phyloP scores from a whole-genome alignment of 2,888 invertebrate species.

The Chymomyza caudatula region DNA sequence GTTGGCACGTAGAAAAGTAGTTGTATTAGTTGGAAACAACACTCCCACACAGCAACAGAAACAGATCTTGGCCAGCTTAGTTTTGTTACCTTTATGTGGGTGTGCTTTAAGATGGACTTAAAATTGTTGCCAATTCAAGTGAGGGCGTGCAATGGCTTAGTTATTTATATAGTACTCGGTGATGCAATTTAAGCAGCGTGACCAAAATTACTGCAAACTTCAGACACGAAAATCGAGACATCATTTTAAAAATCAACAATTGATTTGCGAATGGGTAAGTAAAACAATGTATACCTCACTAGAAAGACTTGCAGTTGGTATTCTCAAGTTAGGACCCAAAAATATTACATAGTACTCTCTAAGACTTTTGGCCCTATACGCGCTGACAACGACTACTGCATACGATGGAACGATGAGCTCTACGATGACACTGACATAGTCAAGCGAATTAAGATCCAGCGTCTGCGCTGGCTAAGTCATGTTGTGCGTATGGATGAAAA shows the following conservation, averaged over 20 bases:
- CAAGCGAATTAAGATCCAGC: too few relatives aligned
- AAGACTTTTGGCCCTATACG: too few relatives aligned
- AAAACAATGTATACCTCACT: too few relatives aligned
- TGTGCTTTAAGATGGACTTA: constrained; percentile 21
- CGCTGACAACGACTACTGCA: too few relatives aligned
- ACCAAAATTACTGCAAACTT: not conserved
- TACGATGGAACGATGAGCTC: too few relatives aligned
- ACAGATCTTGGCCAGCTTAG: constrained; percentile 19
- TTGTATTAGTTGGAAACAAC: constrained; percentile 31
- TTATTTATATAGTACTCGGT: not conserved
- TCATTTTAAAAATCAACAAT: not conserved
- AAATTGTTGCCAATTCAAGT: constrained; percentile 20
- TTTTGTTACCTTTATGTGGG: constrained; percentile 10
- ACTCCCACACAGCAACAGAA: constrained; percentile 9
- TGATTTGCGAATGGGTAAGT: not conserved
- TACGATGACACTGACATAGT: too few relatives aligned
- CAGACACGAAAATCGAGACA: not conserved
- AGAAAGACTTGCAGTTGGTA: too few relatives aligned
- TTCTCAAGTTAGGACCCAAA: too few relatives aligned
- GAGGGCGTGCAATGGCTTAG: not conserved
- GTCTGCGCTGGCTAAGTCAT: too few relatives aligned
- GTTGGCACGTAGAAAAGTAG: constrained; percentile 49
- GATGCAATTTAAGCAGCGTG: not conserved
- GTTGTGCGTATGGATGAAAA: too few relatives aligned
- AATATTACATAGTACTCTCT: too few relatives aligned